Conservation (phyloP, 2,113 vertebrate species). For the Indicator indicator region DNA sequence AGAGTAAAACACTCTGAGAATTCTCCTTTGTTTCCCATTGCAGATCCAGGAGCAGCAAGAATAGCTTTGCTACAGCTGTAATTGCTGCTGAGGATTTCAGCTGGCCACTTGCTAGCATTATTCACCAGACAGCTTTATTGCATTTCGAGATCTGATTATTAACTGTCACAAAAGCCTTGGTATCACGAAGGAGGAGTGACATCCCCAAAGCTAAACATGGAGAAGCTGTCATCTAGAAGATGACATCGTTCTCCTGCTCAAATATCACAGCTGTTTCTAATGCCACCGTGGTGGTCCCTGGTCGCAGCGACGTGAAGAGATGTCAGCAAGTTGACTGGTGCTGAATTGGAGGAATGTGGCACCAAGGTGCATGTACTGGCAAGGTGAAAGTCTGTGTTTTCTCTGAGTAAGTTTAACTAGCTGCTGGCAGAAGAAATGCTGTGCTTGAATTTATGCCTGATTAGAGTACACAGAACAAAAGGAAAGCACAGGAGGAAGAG, state of each 20-base stretch:
- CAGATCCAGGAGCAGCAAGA: background rate
- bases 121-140: slow-evolving; percentile 12
- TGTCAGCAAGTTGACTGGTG: background rate
- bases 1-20: background rate
- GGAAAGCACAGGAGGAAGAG: background rate
- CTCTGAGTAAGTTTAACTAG: accelerated
- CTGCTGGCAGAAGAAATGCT: background rate
- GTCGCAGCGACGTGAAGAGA: accelerated
- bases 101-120: background rate
- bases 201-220: background rate
- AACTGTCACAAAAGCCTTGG: background rate
- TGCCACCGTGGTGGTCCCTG: background rate
- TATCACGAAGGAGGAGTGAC: background rate
- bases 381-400: background rate
- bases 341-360: background rate
- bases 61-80: background rate
- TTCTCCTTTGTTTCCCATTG: background rate
- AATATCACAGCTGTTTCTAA: background rate
- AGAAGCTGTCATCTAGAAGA: background rate
- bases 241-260: background rate
- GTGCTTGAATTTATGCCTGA: accelerated
- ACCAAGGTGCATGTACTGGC: accelerated
- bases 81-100: background rate
- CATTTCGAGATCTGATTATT: background rate
- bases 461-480: background rate